Percentiles rank a stretch among this genome's conserved stretches.
Conservation (phyloP, 2,888 invertebrate species). For the Dilophus febrilis region DNA sequence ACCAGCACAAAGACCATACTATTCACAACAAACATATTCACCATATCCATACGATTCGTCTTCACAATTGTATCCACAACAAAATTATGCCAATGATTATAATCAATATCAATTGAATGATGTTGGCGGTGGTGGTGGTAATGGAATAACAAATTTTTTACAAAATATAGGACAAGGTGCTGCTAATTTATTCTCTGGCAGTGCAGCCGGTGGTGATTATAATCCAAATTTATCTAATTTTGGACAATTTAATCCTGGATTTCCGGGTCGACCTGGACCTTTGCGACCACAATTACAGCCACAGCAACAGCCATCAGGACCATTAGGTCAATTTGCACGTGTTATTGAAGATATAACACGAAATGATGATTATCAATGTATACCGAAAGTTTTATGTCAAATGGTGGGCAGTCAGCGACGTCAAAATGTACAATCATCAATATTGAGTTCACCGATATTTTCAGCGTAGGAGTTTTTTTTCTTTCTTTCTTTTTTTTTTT, state of each 20-base stretch:
- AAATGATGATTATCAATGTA: conserved; percentile 64
- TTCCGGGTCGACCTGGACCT: neutral
- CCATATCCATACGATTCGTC: conserved; percentile 22
- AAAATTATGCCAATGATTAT: neutral
- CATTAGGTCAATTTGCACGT: conserved; percentile 25
- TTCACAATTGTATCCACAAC: conserved; percentile 13
- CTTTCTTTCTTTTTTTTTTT: neutral
- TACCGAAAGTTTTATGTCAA: conserved; percentile 63
- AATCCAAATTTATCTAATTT: too few relatives aligned
- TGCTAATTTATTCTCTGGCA: neutral
- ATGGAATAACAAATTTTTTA: conserved; percentile 8
- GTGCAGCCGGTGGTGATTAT: neutral
- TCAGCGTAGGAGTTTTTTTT: conserved; percentile 24
- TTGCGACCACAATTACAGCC: neutral
- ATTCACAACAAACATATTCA: conserved; percentile 7
- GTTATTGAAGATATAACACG: conserved; percentile 43
- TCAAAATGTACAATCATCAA: conserved; percentile 12
- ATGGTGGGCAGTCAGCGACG: conserved; percentile 39
- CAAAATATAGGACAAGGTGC: conserved; percentile 5
- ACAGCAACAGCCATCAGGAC: conserved; percentile 6
- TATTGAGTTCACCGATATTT: conserved; percentile 25
- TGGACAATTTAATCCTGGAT: too few relatives aligned
- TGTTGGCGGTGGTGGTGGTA: conserved; percentile 7
- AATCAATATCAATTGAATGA: neutral
- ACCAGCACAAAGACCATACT: neutral